Conservation (phyloP, 1,140 invertebrate species). For the Philotrypesis tridentata region DNA sequence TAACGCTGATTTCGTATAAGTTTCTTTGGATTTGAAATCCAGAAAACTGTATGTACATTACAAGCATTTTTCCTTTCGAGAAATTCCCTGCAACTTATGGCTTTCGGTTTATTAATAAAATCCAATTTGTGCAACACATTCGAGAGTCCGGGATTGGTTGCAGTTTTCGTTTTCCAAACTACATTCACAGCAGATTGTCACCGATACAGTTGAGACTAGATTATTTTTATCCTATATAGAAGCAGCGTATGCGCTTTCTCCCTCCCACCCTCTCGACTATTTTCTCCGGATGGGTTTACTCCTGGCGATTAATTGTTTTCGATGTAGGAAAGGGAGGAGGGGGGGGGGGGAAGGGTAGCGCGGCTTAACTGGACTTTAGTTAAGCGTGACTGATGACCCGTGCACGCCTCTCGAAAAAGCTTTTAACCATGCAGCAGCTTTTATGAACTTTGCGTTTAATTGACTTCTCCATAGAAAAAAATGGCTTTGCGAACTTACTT, state of each 20-base stretch:
- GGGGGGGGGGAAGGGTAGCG: too few species aligned
- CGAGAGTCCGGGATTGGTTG: background rate
- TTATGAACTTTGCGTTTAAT: conserved; percentile 22
- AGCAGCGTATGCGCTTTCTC: background rate
- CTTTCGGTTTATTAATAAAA: background rate
- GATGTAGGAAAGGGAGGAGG: background rate
- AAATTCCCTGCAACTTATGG: background rate
- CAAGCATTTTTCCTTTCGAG: too few species aligned
- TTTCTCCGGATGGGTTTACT: background rate
- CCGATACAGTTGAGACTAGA: background rate
- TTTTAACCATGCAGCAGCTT: background rate
- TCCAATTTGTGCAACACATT: background rate
- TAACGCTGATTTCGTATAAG: too few species aligned
- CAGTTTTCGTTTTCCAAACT: background rate
- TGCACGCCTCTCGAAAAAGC: background rate
- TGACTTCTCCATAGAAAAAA: background rate
- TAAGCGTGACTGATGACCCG: background rate
- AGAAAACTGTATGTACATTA: too few species aligned
- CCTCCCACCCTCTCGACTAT: background rate
- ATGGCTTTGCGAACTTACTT: background rate
- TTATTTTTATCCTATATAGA: background rate
- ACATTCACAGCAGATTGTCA: background rate
- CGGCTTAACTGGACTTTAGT: background rate
- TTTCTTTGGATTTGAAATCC: too few species aligned
- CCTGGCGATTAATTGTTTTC: conserved; percentile 10